Base-by-base conservation (phyloP, 2,113 vertebrate species). In the Aegithalos caudatus region DNA sequence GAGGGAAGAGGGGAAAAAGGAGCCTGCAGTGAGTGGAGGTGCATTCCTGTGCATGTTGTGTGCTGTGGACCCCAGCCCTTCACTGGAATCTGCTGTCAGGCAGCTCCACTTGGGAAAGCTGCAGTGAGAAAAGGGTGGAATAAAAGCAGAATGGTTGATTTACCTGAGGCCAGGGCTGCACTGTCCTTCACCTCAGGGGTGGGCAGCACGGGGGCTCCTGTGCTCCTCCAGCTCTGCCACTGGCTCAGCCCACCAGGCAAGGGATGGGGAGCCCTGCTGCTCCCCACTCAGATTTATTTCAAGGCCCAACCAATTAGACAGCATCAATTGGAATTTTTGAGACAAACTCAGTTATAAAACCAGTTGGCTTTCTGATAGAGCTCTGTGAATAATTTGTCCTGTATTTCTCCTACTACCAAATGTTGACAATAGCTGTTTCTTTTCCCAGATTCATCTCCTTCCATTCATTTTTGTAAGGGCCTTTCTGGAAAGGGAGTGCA, bases 11-110 rank as follows among this genome's bases (percentile, higher is more conserved):
- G 7, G 7, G 25, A 6, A 19, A 21, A 64, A 27, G 35, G 29
- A 4, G 33, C 80, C 9, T 69, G 10, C 60, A 48, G 20, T 31
- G 24, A 3, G 51, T 4, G 56, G 50, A 87, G 79, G 19, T 12
- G 27, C 42, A n/a, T 4, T 24, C 12, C 40, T 8, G 7, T 4
- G 22, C 11, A 6, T 24, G 33, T n/a, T 0, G 0, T 31, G n/a
- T 40, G 35, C 44, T 45, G 25, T 23, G 23, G 21, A 44, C n/a
- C 31, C 57, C 9, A 9, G 64, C 18, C 1, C 51, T 17, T 45
- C 1, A 1, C 33, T 64, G 61, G 14, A 3, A 2, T 22, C 28
- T 42, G 10, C 54, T 17, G 35, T 44, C 51, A 3, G 19, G n/a
- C 58, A 45, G 1, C 54, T 78, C 17, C 42, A 38, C 33, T 17